These are phyloP conservation scores for Pentamera pediparva DNA, from an alignment of 53 echinoderm and acorn worm species.

Conservation along the genomic window DNA sequence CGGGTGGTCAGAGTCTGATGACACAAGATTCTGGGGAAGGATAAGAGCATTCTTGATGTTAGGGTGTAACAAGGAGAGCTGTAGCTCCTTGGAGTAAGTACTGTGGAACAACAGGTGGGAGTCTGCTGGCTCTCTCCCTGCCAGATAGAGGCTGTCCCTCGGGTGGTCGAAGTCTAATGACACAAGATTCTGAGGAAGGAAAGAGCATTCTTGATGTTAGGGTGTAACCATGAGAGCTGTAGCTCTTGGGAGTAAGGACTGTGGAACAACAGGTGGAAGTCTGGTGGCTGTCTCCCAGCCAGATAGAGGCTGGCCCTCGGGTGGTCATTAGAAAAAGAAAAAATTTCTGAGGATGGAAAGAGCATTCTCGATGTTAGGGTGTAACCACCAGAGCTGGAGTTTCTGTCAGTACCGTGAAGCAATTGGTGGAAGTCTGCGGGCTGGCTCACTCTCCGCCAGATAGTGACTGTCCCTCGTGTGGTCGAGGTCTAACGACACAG, in stretches of 20 bases:
- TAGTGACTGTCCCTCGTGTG: constrained; percentile 32
- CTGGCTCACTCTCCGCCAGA: too few relatives aligned
- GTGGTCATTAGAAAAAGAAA: constrained; percentile 35
- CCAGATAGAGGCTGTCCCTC: constrained; percentile 34
- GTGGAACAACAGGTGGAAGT: constrained; percentile 29
- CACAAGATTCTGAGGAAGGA: constrained; percentile 15
- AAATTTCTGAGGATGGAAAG: constrained; percentile 11
- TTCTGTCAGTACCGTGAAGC: constrained; percentile 97
- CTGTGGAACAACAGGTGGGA: constrained; percentile 63
- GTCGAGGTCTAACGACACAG: constrained; percentile 43
- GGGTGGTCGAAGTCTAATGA: constrained; percentile 46
- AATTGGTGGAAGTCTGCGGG: background rate
- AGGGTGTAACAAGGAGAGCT: constrained; percentile 43
- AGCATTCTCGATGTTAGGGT: too few relatives aligned
- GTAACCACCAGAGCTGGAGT: constrained; percentile 61
- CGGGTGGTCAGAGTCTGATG: constrained; percentile 36
- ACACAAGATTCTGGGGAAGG: constrained; percentile 25
- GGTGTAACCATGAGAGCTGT: constrained; percentile 46
- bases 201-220: too few relatives aligned
- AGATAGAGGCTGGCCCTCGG: constrained; percentile 27
- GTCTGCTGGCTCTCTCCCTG: constrained; percentile 13
- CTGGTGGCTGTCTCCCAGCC: background rate
- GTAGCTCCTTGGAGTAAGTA: constrained; percentile 92
- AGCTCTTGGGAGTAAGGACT: constrained; percentile 97
- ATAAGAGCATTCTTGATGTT: background rate